A percentile compares a stretch with the other conserved stretches of the same genome.
Evolutionary conservation across 2,888 invertebrate species (phyloP).

Genomic region (Biston betularia): DNA sequence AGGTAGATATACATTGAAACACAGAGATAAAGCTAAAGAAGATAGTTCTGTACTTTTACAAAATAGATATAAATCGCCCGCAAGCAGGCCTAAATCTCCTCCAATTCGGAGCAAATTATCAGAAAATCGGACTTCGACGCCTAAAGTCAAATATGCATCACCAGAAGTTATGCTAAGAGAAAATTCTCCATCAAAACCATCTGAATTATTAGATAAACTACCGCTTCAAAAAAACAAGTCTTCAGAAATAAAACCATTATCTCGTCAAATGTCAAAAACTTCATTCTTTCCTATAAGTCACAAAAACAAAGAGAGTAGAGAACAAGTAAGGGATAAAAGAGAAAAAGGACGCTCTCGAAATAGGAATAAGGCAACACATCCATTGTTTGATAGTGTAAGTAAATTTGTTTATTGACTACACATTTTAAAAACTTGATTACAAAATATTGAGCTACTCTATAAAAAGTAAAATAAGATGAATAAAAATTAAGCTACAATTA

Average conservation of each 20-base stretch:
- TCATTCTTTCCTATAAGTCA: conserved; percentile 21
- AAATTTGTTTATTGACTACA: neutral
- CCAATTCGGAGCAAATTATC: neutral
- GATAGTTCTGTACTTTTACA: neutral
- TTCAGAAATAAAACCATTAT: neutral
- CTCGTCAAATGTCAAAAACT: conserved; percentile 14
- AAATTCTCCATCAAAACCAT: neutral
- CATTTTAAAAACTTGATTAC: no score
- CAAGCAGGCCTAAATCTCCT: neutral
- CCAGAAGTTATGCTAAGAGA: neutral
- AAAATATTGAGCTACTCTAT: no score
- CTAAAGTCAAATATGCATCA: neutral
- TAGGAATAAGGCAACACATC: conserved; percentile 5
- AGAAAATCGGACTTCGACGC: neutral
- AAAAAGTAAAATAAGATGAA: no score
- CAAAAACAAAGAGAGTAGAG: conserved; percentile 10
- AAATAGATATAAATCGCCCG: neutral
- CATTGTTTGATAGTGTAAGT: conserved; percentile 52
- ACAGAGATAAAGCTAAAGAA: neutral
- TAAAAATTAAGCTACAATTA: no score
- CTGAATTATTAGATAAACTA: neutral
- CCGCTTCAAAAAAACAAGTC: neutral
- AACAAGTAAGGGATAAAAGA: conserved; percentile 4
- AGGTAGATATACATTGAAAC: neutral
- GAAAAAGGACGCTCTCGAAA: conserved; percentile 6